Evolutionary conservation across 2,888 invertebrate species (phyloP).

Genomic region (Ectropis crepuscularia): DNA sequence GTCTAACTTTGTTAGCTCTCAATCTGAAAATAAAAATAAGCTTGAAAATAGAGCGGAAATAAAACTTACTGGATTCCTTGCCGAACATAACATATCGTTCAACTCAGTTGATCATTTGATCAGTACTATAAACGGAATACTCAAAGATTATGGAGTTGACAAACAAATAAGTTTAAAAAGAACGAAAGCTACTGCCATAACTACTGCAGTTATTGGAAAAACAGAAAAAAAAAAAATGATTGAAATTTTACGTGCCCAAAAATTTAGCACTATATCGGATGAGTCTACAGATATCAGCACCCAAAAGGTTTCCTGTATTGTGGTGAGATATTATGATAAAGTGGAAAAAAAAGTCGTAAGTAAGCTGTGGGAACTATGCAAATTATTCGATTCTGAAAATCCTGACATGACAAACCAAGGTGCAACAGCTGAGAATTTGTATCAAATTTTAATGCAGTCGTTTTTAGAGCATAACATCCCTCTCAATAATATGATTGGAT

Average conservation of each 20-base stretch:
- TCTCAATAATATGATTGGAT: constrained; percentile 2
- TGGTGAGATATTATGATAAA: constrained; percentile 1
- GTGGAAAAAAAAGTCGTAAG: not conserved
- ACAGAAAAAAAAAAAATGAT: no score
- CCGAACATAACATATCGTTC: no score
- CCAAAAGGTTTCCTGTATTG: constrained; percentile 2
- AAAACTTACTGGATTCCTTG: no score
- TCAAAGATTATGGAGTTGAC: no score
- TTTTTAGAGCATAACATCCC: constrained; percentile 1
- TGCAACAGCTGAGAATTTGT: constrained; percentile 2
- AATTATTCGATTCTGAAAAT: constrained; percentile 1
- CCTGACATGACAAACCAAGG: constrained; percentile 3
- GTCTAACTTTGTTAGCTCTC: no score
- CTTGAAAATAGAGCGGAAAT: no score
- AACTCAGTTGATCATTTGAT: no score
- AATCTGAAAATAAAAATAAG: no score
- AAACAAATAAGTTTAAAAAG: no score
- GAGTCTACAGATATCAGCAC: constrained; percentile 3
- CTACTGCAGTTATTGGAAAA: no score
- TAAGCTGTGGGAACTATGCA: constrained; percentile 2
- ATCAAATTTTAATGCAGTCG: not conserved
- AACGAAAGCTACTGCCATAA: no score
- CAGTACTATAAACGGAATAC: no score
- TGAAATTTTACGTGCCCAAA: not conserved
- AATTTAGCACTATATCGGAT: constrained; percentile 1